Evolutionary conservation across 1,140 invertebrate species (phyloP).

Genomic region (Sinonovacula constricta): DNA sequence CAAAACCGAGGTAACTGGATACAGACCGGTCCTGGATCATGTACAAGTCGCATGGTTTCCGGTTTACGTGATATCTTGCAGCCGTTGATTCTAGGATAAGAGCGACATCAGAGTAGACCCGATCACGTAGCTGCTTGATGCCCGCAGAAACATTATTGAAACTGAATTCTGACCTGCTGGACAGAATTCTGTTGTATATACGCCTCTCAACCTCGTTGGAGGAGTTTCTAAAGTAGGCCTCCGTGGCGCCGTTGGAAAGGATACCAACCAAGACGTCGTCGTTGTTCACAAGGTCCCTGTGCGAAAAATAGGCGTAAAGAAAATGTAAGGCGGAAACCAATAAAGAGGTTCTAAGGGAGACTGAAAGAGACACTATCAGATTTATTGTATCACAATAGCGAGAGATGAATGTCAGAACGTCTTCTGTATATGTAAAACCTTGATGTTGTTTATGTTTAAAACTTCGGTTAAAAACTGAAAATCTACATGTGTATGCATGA

Average conservation of each 20-base stretch:
- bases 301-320: not conserved
- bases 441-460: not conserved
- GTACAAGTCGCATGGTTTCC: slow-evolving; percentile 61
- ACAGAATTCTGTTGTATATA: slow-evolving; percentile 38
- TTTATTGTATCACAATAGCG: not conserved
- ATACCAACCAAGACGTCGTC: slow-evolving; percentile 19
- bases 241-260: slow-evolving; percentile 8
- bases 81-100: slow-evolving; percentile 97
- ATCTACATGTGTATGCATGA: too few relatives aligned
- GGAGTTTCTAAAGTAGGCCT: slow-evolving; percentile 35
- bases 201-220: slow-evolving; percentile 13
- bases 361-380: not conserved
- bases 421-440: not conserved
- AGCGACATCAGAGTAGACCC: slow-evolving; percentile 83
- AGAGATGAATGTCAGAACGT: not conserved
- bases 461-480: not conserved
- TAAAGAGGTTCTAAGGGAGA: not conserved
- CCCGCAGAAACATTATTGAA: too few relatives aligned
- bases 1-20: slow-evolving; percentile 46
- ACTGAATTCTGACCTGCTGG: slow-evolving; percentile 53
- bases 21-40: slow-evolving; percentile 54
- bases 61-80: slow-evolving; percentile 33
- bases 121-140: too few relatives aligned
- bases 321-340: not conserved
- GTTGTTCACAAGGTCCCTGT: slow-evolving; percentile 26